Evolutionary conservation across 2,113 vertebrate genomes (phyloP), one percentile per base, ranked within the genome.

Genomic region (Pyrgilauda ruficollis): DNA sequence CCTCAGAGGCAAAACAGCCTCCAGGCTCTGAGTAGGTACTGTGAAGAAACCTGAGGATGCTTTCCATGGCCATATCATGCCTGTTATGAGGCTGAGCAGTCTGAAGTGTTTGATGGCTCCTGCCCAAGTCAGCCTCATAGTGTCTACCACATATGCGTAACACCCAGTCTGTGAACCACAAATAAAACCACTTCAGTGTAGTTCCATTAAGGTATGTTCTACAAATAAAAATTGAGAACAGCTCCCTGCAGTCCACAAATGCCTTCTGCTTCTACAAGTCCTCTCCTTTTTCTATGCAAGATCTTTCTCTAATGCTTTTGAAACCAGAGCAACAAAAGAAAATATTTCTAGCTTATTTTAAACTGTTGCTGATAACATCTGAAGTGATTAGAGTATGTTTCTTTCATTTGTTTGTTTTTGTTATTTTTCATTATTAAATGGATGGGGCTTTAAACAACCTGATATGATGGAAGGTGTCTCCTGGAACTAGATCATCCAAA

Each of bases 321-420:
- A 93, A 93, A 93, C 68, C 33, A 86, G 56, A 81, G 39, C 43
- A 92, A 70, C 59, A 63, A 88, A 74, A 67, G 72, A 85, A 92
- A 90, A 88, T 84, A 77, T 80, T 80, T 82, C 55, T 63, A 79
- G 15, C 46, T 87, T 87, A n/a, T n/a, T n/a, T n/a, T 62, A 50
- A 84, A 49, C 33, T 63, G 47, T 86, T 91, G 56, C 44, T 78
- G 87, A 61, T 77, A 96, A 67, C 24, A 44, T 84, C 72, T 84
- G 52, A 79, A 84, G 15, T 37, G 64, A 91, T 68, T 73, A 77
- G 16, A 63, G 9, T 0, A 6, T 43, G 24, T 55, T 81, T 44
- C 37, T 90, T 90, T 79, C 28, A 61, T 69, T 82, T 69, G n/a
- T 66, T 92, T 85, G 13, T 49, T 87, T 83, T 67, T 91, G 59